Evolutionary conservation across 2,888 invertebrate genomes (phyloP), one percentile per base, ranked within the genome.

Genomic region (Cremastinae sp.): DNA sequence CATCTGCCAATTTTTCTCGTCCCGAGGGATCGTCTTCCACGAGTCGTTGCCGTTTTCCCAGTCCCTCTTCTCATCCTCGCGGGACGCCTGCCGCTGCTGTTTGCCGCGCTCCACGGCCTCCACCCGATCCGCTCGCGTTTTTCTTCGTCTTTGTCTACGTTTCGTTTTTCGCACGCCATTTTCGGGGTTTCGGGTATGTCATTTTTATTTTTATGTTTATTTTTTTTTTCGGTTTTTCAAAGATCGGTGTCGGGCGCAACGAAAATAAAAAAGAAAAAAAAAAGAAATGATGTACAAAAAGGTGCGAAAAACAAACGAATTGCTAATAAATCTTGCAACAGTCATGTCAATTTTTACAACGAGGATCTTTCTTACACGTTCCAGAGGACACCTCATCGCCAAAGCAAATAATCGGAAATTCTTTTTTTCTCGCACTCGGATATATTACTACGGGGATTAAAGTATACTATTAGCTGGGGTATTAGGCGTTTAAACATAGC

Each of bases 1-100:
- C 10, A 89, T 81, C 36, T 90, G 90, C 90, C 90, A 90, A 65
- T 88, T 90, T 66, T 90, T 89, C 69, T 90, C 90, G 49, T 89
- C 89, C 10, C 84, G 82, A 0, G 43, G 65, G n/a, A 54, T 54
- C 5, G 65, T 66, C 54, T 66, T 66, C 65, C 65, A 66, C 0
- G 65, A 66, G 14, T 66, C 90, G 76, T 77, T 77, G 58, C 56
- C 56, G 73, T 87, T 89, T 72, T 86, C 86, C 89, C 88, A 89
- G 18, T 88, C 87, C 79, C 58, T 74, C 68, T 85, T 85, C 58
- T 80, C 82, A 2, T 85, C 86, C 68, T 82, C 75, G 61, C 75
- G 49, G 8, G 77, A 64, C 49, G 76, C 58, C 41, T 66, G 74
- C 61, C 75, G 78, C 49, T 77, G 77, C 69, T 83, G 84, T 80